These are phyloP conservation scores for Cecidostiba fungosa DNA, from an alignment of 2,888 invertebrate species.

Conservation along the genomic window DNA sequence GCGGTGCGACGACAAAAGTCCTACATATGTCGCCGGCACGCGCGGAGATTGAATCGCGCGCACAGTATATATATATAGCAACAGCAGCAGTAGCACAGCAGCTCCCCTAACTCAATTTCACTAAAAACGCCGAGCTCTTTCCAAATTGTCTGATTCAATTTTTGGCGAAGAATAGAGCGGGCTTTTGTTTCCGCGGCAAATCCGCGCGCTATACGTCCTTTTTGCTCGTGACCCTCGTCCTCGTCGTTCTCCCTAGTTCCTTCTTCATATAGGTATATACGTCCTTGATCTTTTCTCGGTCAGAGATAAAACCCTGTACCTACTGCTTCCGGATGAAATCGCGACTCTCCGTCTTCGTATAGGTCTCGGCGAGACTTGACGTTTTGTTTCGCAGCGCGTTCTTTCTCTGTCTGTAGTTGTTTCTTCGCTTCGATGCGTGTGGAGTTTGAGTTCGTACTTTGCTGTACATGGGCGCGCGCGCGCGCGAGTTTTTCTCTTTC, in stretches of 20 bases:
- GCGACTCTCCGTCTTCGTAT: neutral
- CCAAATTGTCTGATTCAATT: constrained; percentile 64
- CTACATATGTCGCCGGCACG: neutral
- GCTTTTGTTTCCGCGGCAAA: constrained; percentile 51
- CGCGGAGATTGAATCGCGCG: constrained; percentile 30
- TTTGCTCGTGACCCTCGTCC: neutral
- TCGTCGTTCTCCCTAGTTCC: neutral
- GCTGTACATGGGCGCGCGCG: neutral
- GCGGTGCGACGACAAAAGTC: constrained; percentile 41
- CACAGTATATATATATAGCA: no score
- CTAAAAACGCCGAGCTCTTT: constrained; percentile 62
- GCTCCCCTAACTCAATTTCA: constrained; percentile 59
- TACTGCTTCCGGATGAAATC: constrained; percentile 34
- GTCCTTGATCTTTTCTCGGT: constrained; percentile 42
- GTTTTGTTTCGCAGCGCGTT: neutral
- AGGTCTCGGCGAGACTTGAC: neutral
- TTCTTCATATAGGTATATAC: neutral
- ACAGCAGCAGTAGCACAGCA: neutral
- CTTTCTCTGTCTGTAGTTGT: neutral
- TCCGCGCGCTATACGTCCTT: neutral
- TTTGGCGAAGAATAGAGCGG: constrained; percentile 55
- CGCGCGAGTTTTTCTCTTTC: neutral
- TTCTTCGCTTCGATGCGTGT: neutral
- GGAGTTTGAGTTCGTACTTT: constrained; percentile 1
- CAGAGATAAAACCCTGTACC: constrained; percentile 41